A percentile compares a stretch with the other conserved stretches of the same genome.
phyloP scores from a whole-genome alignment of 2,113 vertebrate species.

The Prolemur simus region DNA sequence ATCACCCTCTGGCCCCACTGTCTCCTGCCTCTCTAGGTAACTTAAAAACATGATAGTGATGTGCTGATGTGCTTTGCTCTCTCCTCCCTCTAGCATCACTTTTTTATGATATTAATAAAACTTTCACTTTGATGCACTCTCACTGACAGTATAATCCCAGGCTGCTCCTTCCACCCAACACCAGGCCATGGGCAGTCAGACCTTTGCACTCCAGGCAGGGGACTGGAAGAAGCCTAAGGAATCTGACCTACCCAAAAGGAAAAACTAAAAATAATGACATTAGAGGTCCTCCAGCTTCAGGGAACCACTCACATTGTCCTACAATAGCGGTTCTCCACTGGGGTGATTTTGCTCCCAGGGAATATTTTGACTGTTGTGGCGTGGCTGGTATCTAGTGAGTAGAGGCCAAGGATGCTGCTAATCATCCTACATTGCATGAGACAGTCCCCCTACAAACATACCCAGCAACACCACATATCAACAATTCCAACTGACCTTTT shows the following conservation, averaged over 20 bases:
- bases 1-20: not conserved
- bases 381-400: too few relatives aligned
- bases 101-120: not conserved
- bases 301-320: not conserved
- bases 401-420: too few relatives aligned
- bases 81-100: not conserved
- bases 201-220: not conserved
- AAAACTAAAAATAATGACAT: not conserved
- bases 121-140: not conserved
- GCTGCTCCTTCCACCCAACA: not conserved
- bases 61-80: not conserved
- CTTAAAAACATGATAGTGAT: not conserved
- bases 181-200: not conserved
- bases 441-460: too few relatives aligned
- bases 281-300: not conserved
- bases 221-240: not conserved
- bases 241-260: not conserved
- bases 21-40: not conserved
- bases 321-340: not conserved
- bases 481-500: too few relatives aligned
- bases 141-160: not conserved
- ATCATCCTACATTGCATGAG: too few relatives aligned
- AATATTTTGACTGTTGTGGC: too few relatives aligned
- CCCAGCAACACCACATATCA: too few relatives aligned
- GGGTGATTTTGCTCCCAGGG: not conserved